Conservation (phyloP, 92 coral and sea anemone genomes). For the Phymanthus crucifer region DNA sequence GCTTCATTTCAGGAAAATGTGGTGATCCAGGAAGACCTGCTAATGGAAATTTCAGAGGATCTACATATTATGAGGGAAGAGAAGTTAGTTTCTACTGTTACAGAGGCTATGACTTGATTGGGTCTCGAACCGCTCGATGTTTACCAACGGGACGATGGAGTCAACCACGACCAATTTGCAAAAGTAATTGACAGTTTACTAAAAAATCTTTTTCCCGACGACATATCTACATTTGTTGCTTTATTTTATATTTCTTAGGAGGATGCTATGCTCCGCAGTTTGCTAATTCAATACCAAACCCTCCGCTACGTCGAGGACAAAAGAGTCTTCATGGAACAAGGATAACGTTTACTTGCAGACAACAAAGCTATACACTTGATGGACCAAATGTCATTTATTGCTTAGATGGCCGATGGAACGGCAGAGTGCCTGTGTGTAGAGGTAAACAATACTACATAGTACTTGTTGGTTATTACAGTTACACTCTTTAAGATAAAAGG, state of each 20-base stretch:
- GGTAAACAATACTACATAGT: neutral
- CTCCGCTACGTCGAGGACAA: neutral
- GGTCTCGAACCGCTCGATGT: constrained; percentile 15
- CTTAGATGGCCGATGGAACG: neutral
- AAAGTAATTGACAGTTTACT: constrained; percentile 15
- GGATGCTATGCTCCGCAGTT: neutral
- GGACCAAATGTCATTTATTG: neutral
- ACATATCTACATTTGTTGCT: too few relatives aligned
- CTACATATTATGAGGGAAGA: constrained; percentile 50
- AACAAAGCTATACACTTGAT: constrained; percentile 1
- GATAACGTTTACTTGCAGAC: neutral
- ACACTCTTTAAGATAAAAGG: too few relatives aligned
- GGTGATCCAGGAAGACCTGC: constrained; percentile 28
- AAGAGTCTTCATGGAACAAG: neutral
- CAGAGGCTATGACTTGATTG: constrained; percentile 41
- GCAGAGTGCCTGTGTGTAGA: neutral
- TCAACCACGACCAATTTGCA: constrained; percentile 41
- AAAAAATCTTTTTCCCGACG: too few relatives aligned
- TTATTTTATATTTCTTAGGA: neutral
- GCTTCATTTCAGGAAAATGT: constrained; percentile 41
- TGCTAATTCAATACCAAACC: neutral
- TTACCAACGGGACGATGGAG: constrained; percentile 51
- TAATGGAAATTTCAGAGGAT: constrained; percentile 20
- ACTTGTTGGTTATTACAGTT: too few relatives aligned
- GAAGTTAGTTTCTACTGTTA: constrained; percentile 38